These are phyloP conservation scores for Agelaius tricolor DNA, from an alignment of 2,113 vertebrate genomes.

Conservation along the genomic window DNA sequence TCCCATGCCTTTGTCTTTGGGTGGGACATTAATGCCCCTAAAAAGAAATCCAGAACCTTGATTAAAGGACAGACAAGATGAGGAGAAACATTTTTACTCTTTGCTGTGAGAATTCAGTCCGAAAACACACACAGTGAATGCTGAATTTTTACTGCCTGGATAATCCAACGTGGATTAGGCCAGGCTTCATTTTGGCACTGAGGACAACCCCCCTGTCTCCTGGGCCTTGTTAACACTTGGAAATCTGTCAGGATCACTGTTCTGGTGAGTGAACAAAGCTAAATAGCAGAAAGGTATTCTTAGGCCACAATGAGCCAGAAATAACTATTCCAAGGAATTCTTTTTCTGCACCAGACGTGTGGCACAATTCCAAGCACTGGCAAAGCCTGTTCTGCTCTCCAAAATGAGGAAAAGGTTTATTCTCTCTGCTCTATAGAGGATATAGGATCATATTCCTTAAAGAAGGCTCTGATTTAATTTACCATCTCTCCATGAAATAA, in stretches of 20 bases:
- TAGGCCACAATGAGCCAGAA: background rate
- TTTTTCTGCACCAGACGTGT: background rate
- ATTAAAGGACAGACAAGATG: background rate
- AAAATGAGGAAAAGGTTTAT: background rate
- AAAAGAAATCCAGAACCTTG: background rate
- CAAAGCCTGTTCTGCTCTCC: background rate
- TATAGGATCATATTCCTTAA: background rate
- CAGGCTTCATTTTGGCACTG: background rate
- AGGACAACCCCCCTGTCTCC: background rate
- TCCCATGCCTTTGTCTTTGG: background rate
- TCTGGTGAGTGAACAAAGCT: background rate
- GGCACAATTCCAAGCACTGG: background rate
- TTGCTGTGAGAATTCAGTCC: background rate
- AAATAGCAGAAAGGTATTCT: slow-evolving; percentile 40
- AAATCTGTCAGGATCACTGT: background rate
- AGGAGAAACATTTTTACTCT: background rate
- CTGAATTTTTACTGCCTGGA: background rate
- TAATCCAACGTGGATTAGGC: background rate
- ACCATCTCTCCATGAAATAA: background rate
- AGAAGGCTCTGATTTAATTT: background rate
- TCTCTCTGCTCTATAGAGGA: background rate
- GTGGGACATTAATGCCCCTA: background rate
- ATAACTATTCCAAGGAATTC: background rate
- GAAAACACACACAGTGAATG: background rate
- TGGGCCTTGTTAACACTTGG: slow-evolving; percentile 11